Evolutionary conservation across 2,113 vertebrate genomes (phyloP), one percentile per base, ranked within the genome.

Genomic region (Sitta europaea): DNA sequence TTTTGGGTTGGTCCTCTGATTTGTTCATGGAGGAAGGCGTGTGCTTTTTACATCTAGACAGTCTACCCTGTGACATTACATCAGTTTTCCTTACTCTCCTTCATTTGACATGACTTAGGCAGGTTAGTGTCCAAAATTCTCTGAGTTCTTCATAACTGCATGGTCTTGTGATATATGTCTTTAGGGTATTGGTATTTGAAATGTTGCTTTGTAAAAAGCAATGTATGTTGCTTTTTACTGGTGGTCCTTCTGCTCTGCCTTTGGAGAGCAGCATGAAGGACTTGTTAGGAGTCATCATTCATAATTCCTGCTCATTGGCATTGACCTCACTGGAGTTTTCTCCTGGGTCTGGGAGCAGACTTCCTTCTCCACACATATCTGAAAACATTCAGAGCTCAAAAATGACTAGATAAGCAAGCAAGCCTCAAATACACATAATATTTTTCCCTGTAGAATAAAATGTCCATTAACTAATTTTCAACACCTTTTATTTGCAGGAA

Each of bases 11-110:
- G 8, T 59, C 10, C 18, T 89, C n/a, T 75, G 70, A 57, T 87
- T 71, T 2, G 3, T 28, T 36, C 3, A 23, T 18, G n/a, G 36
- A 50, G 14, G 23, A 68, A 48, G 20, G 24, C 0, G 0, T 21
- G 24, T 73, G 13, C 4, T 86, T 61, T 87, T 66, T 50, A 76
- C 23, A 16, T 68, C 6, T 78, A 36, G 54, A 24, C 4, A 21
- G 8, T 63, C 45, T 81, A 14, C 9, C 10, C 6, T 65, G 55
- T 59, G 23, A 6, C 19, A 5, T 14, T 66, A 12, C 4, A 9
- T 65, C 17, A 31, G 6, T 82, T 87, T 79, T 73, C 20, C 20
- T 0, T 4, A 21, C 14, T 90, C 16, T 47, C 9, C 22, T 45
- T 50, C 31, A 29, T 77, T 88, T 84, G 45, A 54, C 4, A 1